Evolutionary conservation across 2,797 vertebrate species (phyloP), one percentile per base, ranked within the genome.

Genomic region (Anguilla obscura): DNA sequence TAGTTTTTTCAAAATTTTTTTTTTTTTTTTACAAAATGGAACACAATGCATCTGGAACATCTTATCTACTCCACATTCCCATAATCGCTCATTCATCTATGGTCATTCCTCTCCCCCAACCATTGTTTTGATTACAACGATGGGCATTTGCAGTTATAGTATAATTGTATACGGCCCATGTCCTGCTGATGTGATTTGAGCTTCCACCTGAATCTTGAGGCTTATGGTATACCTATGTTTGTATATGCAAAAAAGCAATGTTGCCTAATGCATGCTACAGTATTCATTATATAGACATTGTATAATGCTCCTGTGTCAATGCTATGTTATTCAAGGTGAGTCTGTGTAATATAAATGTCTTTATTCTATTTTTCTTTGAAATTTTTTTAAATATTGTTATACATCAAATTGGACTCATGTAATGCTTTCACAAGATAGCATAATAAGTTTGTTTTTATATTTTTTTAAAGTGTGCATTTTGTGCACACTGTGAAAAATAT

Each of bases 1-100:
- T 69, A 48, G 76, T 21, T 80, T 24, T 4, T 79, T 79, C 21
- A 40, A 40, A 40, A 40, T 36, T 36, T 14, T 76, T 16, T 1
- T 74, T 74, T 40, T 36, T 16, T 18, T 54, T 54, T 63, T 69
- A 69, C 45, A 82, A 48, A 82, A 18, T 54, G 24, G 2, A n/a
- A 83, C 48, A 54, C n/a, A 52, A 56, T 84, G 50, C 48, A 84
- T 54, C n/a, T 30, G 82, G 50, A 84, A 52, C 82, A 84, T 84
- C 48, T 48, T 56, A 50, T 48, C 40, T 48, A 50, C 36, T n/a
- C 40, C 24, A n/a, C 52, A 27, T 84, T 54, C 48, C 82, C 82
- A 56, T 56, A 27, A 56, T n/a, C 82, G 27, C 27, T 56, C 52
- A 30, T 84, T 84, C 52, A 30, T 24, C 27, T 30, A 30, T 27